Base-by-base conservation (phyloP, 2,888 invertebrate genomes). In the Trissolcus japonicus region DNA sequence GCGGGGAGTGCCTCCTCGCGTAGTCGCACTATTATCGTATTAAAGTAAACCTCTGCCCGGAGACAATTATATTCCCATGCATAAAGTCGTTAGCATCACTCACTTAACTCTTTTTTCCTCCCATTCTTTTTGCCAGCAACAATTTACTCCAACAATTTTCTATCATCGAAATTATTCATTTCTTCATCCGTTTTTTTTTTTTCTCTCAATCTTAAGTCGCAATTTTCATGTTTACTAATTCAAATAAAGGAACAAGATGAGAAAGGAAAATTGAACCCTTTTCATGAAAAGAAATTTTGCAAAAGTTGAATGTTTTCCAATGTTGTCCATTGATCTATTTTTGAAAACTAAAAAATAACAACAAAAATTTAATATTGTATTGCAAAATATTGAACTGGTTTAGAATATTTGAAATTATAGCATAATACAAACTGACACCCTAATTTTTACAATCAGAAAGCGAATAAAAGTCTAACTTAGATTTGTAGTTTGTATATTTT, bases 1-100 rank as follows among this genome's bases (percentile, higher is more conserved):
- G 56, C 43, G 76, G 76, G 77, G 77, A 76, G 77, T 80, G 79
- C 79, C 77, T 77, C 53, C 67, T 63, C 68, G 85, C 35, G 35
- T 35, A 35, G 35, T 84, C 83, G 81, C 80, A 82, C 84, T 82
- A 86, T 86, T 87, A 86, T 86, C 86, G 83, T 85, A 86, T 87
- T 86, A 85, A 84, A 84, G 83, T 82, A 81, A 84, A 86, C 81
- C 81, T 81, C 79, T 76, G 79, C 81, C 79, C 81, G 79, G 82
- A 81, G 81, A 81, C 82, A 82, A 83, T 83, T 80, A 82, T 81
- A 81, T 83, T 82, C 81, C 80, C 81, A 81, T 76, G 71, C 40
- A 76, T 25, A 54, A 13, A 21, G 55, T 55, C 51, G 56, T 59
- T 75, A 11, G 60, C 35, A 50, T 51, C 41, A 21, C 21, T 60